phyloP scores from a whole-genome alignment of 2,797 vertebrate genomes.

The Pangasius macronema region DNA sequence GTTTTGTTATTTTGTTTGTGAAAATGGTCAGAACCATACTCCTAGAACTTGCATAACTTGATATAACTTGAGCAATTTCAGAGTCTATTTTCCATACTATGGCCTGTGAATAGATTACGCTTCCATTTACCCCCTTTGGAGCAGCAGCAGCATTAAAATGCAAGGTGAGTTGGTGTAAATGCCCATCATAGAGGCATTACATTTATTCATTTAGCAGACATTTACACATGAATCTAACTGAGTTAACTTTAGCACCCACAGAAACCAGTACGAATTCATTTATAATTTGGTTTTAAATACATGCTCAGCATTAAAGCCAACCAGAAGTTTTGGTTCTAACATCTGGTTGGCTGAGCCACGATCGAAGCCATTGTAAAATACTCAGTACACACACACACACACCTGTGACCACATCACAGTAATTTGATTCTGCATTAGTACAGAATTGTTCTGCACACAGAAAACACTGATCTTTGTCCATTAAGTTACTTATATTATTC shows the following conservation, averaged over 20 bases:
- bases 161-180: not conserved
- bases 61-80: not conserved
- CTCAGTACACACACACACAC: not conserved
- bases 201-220: not conserved
- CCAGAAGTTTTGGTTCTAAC: not conserved
- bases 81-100: not conserved
- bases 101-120: not conserved
- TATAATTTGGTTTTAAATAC: not conserved
- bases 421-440: not conserved
- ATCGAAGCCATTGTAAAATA: not conserved
- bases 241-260: not conserved
- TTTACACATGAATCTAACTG: not conserved
- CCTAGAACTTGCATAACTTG: not conserved
- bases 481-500: not conserved
- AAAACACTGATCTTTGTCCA: not conserved
- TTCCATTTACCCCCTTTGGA: not conserved
- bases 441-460: too few relatives aligned
- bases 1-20: not conserved
- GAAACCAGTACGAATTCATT: not conserved
- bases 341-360: not conserved
- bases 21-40: not conserved
- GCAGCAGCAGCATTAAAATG: not conserved
- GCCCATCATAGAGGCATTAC: not conserved
- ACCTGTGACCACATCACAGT: not conserved
- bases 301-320: not conserved